Base-by-base conservation (phyloP, 1,140 invertebrate genomes). In the Phthorimaea operculella region DNA sequence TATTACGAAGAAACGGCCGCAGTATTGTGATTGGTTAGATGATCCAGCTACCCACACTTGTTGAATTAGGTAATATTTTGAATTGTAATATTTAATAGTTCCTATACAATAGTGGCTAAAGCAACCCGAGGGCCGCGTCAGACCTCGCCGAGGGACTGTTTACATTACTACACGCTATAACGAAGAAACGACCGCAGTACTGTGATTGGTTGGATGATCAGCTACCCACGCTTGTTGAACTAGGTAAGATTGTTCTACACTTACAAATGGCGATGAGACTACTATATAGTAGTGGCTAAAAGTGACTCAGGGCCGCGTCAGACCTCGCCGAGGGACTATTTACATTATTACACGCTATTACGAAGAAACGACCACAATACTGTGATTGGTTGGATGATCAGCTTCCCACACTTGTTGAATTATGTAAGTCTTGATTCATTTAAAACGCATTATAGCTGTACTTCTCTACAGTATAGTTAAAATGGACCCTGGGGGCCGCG, bases 81-180 rank as follows among this genome's bases (percentile, higher is more conserved):
- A n/a, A n/a, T n/a, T n/a, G n/a, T n/a, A n/a, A n/a, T n/a, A n/a
- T n/a, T n/a, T n/a, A n/a, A n/a, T n/a, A n/a, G n/a, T n/a, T n/a
- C n/a, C n/a, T n/a, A n/a, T n/a, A n/a, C n/a, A n/a, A n/a, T n/a
- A n/a, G n/a, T n/a, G n/a, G n/a, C n/a, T n/a, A n/a, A n/a, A n/a
- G n/a, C n/a, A n/a, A 69, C 36, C 57, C 65, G 5, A 88, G 90
- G 0, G 90, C 91, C 33, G 87, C 90, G 42, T 88, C 90, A 0
- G 93, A 94, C 66, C 83, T 94, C 3, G 83, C 94, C 44, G 92
- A 93, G 64, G 88, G 87, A 1, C 93, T 94, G 60, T 91, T 94
- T 66, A 63, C 76, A 6, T 79, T 93, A 21, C 70, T 94, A 1
- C 82, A 88, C 4, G 89, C 91, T 58, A 83, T 94, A 18, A 87